Conservation (phyloP, 2,797 vertebrate species). For the Meda fulgida region DNA sequence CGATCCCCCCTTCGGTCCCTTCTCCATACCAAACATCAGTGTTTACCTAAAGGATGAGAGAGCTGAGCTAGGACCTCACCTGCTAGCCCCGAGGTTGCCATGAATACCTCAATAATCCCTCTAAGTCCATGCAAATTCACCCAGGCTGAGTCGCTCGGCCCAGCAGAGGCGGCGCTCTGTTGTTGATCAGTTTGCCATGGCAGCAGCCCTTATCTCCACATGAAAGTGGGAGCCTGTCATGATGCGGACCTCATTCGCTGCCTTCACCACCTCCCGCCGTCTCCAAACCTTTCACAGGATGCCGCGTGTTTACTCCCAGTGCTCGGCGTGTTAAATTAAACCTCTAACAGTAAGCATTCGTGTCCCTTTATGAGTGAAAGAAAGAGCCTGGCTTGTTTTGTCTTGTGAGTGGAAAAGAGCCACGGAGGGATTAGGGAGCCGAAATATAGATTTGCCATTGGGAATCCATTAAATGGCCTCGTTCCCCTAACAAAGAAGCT, state of each 20-base stretch:
- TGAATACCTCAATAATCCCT: slow-evolving; percentile 95
- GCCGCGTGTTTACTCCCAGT: slow-evolving; percentile 65
- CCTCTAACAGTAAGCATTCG: slow-evolving; percentile 59
- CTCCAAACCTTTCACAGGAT: slow-evolving; percentile 62
- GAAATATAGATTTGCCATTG: slow-evolving; percentile 68
- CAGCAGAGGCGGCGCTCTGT: slow-evolving; percentile 71
- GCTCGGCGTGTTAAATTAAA: slow-evolving; percentile 64
- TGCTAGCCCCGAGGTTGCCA: slow-evolving; percentile 88
- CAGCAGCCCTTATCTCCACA: slow-evolving; percentile 72
- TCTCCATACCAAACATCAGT: slow-evolving; percentile 65
- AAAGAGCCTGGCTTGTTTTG: slow-evolving; percentile 61
- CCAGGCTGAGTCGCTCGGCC: slow-evolving; percentile 69
- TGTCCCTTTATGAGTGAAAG: slow-evolving; percentile 51
- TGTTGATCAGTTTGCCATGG: slow-evolving; percentile 72
- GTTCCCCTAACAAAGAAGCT: slow-evolving; percentile 70
- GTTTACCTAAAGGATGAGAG: slow-evolving; percentile 96
- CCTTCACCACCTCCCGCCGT: slow-evolving; percentile 42
- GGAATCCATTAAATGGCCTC: slow-evolving; percentile 68
- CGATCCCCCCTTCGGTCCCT: slow-evolving; percentile 69
- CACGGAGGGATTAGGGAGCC: slow-evolving; percentile 57
- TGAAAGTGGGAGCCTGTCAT: slow-evolving; percentile 68
- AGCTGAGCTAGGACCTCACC: slow-evolving; percentile 86
- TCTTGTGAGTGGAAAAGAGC: slow-evolving; percentile 58
- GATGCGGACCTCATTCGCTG: slow-evolving; percentile 48
- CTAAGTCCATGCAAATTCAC: slow-evolving; percentile 81